Evolutionary conservation across 2,797 vertebrate genomes (phyloP), one percentile per base, ranked within the genome.

Genomic region (Lepilemur ruficaudatus): DNA sequence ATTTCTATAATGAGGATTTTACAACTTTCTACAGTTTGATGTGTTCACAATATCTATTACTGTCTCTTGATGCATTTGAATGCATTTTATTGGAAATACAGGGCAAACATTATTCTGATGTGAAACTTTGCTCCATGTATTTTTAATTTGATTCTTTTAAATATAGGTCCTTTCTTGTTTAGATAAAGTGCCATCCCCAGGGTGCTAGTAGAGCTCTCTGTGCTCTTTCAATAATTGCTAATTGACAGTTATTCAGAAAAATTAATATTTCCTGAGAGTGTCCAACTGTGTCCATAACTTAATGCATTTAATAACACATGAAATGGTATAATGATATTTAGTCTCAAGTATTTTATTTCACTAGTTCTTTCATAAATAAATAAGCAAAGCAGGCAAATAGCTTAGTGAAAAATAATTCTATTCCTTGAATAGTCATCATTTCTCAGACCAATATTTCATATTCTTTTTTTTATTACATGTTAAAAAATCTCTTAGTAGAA

Each of bases 281-380:
- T 61, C 7, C 20, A 63, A 59, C 12, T 23, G 3, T n/a, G 17
- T 69, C 14, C 4, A 41, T 79, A 35, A 22, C 32, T 52, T 78
- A 67, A 46, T 67, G 7, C 38, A 79, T 46, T 94, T 93, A 94
- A 83, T 70, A 69, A 73, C 7, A 35, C 3, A 59, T 81, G n/a
- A 89, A 83, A 79, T 82, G 0, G 55, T 59, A 30, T 28, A 52
- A 72, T 41, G 32, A 63, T 86, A 76, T 83, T 90, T 76, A 52
- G 67, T 87, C 69, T 90, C 59, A 81, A 50, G 28, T 59, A 57
- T 69, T 86, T 91, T 93, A 3, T 88, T 93, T 92, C 72, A 28
- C 25, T 86, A 82, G 92, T 78, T 23, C 3, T 61, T 73, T 94
- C 22, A 63, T 22, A 95, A 96, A 78, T 92, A 93, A 73, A 38